These are phyloP conservation scores for Drosophila hamatofila DNA, from an alignment of 2,888 invertebrate genomes.

Conservation along the genomic window DNA sequence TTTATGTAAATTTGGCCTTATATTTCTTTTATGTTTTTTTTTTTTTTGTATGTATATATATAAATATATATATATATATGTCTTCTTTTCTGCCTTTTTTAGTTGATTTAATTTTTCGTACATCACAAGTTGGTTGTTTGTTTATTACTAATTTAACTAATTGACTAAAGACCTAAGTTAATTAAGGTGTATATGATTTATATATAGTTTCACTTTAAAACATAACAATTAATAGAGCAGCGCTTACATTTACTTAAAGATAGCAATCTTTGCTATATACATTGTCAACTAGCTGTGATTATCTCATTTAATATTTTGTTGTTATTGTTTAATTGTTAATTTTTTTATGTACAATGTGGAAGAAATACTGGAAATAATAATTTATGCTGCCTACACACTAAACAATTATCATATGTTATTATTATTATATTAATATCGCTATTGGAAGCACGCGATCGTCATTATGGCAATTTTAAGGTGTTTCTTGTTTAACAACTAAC, in stretches of 20 bases:
- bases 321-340: constrained; percentile 5
- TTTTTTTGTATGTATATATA: constrained; percentile 35
- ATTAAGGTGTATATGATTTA: constrained; percentile 21
- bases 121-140: constrained; percentile 70
- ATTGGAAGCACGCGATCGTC: constrained; percentile 79
- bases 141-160: constrained; percentile 67
- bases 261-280: constrained; percentile 47
- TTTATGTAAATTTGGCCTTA: constrained; percentile 28
- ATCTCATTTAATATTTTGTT: not conserved
- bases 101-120: constrained; percentile 56
- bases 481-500: constrained; percentile 43
- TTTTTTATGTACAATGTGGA: constrained; percentile 68
- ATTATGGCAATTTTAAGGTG: constrained; percentile 65
- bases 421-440: constrained; percentile 72
- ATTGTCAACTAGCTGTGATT: constrained; percentile 26
- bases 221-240: constrained; percentile 70
- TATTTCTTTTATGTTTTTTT: constrained; percentile 34
- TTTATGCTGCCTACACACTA: constrained; percentile 60
- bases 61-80: constrained; percentile 37
- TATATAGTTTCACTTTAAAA: constrained; percentile 46
- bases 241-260: constrained; percentile 34
- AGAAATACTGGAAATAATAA: constrained; percentile 78
- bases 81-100: constrained; percentile 66
- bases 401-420: constrained; percentile 57
- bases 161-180: constrained; percentile 34